phyloP scores from a whole-genome alignment of 2,888 invertebrate species.

The Acrobasis consociella region DNA sequence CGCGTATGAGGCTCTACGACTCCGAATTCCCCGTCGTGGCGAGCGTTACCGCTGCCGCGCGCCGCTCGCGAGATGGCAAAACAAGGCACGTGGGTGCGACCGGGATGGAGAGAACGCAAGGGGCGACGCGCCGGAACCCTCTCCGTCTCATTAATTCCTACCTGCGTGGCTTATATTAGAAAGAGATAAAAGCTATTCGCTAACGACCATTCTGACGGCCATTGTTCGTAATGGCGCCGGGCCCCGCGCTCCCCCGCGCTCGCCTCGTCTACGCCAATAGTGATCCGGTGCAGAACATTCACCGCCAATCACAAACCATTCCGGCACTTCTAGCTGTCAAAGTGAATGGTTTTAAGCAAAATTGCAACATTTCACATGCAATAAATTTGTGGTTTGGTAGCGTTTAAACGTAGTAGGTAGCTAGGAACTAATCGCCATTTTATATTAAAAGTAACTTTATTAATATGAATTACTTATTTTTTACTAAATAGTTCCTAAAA shows the following conservation, averaged over 20 bases:
- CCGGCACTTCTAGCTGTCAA: slow-evolving; percentile 81
- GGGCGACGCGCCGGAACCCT: slow-evolving; percentile 71
- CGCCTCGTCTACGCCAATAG: slow-evolving; percentile 78
- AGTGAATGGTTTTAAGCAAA: slow-evolving; percentile 71
- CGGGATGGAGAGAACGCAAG: slow-evolving; percentile 55
- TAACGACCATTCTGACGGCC: slow-evolving; percentile 79
- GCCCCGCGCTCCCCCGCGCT: slow-evolving; percentile 70
- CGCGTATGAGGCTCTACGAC: slow-evolving; percentile 93
- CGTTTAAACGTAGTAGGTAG: slow-evolving; percentile 28
- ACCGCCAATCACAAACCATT: slow-evolving; percentile 83
- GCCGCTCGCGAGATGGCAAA: slow-evolving; percentile 78
- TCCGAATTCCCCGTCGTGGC: slow-evolving; percentile 89
- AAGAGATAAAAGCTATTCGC: slow-evolving; percentile 83
- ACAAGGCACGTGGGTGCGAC: slow-evolving; percentile 72
- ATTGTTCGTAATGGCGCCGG: slow-evolving; percentile 80
- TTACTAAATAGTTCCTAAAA: too few species aligned
- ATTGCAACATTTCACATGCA: slow-evolving; percentile 57
- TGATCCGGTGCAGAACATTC: slow-evolving; percentile 81
- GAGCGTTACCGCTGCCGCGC: slow-evolving; percentile 81
- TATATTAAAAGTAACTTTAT: background rate
- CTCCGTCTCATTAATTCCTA: slow-evolving; percentile 82
- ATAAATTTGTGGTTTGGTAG: slow-evolving; percentile 35
- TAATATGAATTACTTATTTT: too few species aligned
- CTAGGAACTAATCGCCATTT: slow-evolving; percentile 4
- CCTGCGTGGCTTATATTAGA: slow-evolving; percentile 81